These are phyloP conservation scores for Aegithalos caudatus DNA, from an alignment of 2,113 vertebrate species.

Conservation along the genomic window DNA sequence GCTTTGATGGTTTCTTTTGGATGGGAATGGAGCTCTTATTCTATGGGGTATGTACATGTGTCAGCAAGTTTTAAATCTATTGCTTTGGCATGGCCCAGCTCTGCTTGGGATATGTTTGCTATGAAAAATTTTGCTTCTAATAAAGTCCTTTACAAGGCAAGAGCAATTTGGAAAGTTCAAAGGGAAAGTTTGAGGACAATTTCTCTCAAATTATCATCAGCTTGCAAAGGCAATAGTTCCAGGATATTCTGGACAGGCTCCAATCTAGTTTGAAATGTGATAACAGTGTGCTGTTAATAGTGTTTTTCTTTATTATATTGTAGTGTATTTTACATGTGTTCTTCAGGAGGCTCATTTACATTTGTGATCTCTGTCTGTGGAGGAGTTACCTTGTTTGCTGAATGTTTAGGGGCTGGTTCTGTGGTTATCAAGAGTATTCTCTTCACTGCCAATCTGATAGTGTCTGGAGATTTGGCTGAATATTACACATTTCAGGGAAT, in stretches of 20 bases:
- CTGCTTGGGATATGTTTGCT: background rate
- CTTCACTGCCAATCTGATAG: constrained; percentile 16
- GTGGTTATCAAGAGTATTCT: background rate
- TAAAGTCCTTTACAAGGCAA: background rate
- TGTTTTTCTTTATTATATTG: background rate
- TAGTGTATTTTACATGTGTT: background rate
- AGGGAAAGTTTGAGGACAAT: constrained; percentile 1
- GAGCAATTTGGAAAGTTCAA: constrained; percentile 11
- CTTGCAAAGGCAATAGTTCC: background rate
- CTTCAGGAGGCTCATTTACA: background rate
- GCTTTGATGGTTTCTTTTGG: constrained; percentile 51
- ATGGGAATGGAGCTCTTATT: background rate
- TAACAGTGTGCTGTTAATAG: background rate
- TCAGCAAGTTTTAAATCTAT: constrained; percentile 38
- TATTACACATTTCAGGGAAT: background rate
- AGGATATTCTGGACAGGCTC: background rate
- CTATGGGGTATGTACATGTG: constrained; percentile 3
- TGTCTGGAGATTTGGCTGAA: background rate
- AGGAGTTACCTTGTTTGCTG: background rate
- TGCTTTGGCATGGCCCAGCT: background rate
- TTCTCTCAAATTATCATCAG: background rate
- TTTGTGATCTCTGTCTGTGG: background rate
- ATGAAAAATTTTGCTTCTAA: constrained; percentile 25
- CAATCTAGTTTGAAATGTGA: background rate
- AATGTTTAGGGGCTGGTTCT: background rate